These are phyloP conservation scores for Diadegma fenestrale DNA, from an alignment of 2,888 invertebrate genomes.

Conservation along the genomic window DNA sequence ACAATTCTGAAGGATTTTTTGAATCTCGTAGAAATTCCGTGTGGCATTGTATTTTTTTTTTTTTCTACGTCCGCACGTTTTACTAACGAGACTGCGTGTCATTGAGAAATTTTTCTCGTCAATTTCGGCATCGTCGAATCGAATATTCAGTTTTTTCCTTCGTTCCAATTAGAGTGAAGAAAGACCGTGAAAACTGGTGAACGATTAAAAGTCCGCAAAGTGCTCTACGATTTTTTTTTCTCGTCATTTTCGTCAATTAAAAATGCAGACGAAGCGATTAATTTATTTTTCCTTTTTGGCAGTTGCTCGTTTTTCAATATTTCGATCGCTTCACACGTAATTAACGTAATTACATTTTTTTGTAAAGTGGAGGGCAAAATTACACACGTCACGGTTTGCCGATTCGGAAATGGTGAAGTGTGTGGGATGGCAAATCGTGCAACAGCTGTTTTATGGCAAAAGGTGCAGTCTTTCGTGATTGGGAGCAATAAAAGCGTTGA, in stretches of 20 bases:
- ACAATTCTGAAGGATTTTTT: conserved; percentile 16
- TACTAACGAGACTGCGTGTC: conserved; percentile 1
- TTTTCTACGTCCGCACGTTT: background rate
- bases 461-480: conserved; percentile 51
- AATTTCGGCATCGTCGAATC: background rate
- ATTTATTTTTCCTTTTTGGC: conserved; percentile 35
- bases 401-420: conserved; percentile 43
- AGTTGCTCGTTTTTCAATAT: background rate
- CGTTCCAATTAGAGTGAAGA: background rate
- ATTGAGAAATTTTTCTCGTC: background rate
- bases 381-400: conserved; percentile 29
- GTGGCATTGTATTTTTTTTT: conserved; percentile 14
- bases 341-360: conserved; percentile 40
- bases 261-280: background rate
- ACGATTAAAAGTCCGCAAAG: background rate
- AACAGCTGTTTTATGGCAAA: conserved; percentile 37
- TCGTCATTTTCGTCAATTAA: background rate
- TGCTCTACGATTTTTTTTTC: background rate
- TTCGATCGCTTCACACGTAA: conserved; percentile 32
- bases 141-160: background rate
- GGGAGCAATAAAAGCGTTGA: conserved; percentile 58
- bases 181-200: background rate
- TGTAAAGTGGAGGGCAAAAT: conserved; percentile 16
- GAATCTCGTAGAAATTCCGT: background rate
- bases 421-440: conserved; percentile 49